Percentiles rank a stretch among this genome's conserved stretches.
phyloP scores from a whole-genome alignment of 1,140 invertebrate genomes.

The Aleiodes sp. region DNA sequence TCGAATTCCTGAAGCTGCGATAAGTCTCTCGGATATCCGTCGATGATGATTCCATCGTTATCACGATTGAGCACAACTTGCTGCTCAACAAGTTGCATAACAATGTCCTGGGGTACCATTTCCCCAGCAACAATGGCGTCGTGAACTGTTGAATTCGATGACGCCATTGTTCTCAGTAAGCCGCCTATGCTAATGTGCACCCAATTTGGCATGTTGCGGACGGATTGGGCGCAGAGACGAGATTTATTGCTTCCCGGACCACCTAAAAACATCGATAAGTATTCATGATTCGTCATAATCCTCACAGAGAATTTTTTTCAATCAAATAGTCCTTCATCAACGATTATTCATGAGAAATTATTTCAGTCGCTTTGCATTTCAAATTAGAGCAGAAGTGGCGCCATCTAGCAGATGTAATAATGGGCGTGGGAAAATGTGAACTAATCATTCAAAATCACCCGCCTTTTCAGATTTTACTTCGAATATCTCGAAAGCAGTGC shows the following conservation, averaged over 20 bases:
- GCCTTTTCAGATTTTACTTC: neutral
- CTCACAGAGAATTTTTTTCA: too few relatives aligned
- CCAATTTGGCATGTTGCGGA: constrained; percentile 76
- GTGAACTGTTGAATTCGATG: constrained; percentile 68
- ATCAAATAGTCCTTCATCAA: too few relatives aligned
- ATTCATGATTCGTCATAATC: too few relatives aligned
- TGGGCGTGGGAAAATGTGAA: neutral
- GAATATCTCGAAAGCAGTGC: too few relatives aligned
- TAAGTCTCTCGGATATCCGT: constrained; percentile 89
- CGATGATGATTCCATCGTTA: constrained; percentile 81
- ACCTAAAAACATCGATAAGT: constrained; percentile 64
- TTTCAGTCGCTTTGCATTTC: too few relatives aligned
- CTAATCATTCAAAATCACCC: constrained; percentile 11
- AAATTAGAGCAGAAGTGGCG: too few relatives aligned
- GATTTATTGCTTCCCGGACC: constrained; percentile 85
- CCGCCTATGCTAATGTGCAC: constrained; percentile 79
- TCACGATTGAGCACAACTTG: constrained; percentile 69
- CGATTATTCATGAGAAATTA: too few relatives aligned
- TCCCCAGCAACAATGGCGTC: constrained; percentile 84
- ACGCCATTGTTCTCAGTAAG: constrained; percentile 72
- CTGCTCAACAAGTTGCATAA: constrained; percentile 74
- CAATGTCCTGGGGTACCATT: constrained; percentile 76
- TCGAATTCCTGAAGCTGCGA: constrained; percentile 87
- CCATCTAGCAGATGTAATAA: too few relatives aligned
- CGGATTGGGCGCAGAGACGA: constrained; percentile 74